phyloP scores from a whole-genome alignment of 2,888 invertebrate genomes.

The Maniola hyperantus region DNA sequence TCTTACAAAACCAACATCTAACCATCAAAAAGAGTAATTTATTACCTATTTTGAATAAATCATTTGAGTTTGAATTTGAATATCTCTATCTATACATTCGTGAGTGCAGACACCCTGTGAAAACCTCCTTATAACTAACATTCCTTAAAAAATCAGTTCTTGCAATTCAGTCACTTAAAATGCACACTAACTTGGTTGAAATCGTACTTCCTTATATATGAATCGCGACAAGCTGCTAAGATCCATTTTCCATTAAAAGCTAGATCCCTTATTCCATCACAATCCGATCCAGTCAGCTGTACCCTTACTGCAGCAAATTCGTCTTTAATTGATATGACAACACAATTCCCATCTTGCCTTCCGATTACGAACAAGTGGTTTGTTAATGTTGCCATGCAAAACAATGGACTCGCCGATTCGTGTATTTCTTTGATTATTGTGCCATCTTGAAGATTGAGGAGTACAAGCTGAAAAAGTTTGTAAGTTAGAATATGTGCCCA shows the following conservation, averaged over 20 bases:
- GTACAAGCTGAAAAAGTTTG: slow-evolving; percentile 58
- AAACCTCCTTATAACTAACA: not conserved
- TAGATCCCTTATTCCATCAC: slow-evolving; percentile 86
- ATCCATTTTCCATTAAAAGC: slow-evolving; percentile 83
- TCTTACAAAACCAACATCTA: too few species aligned
- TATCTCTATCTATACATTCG: not conserved
- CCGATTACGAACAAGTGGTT: slow-evolving; percentile 80
- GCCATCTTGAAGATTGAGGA: slow-evolving; percentile 60
- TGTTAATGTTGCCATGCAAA: slow-evolving; percentile 73
- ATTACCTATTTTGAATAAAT: too few species aligned
- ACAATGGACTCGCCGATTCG: slow-evolving; percentile 83
- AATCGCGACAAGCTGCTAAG: slow-evolving; percentile 85
- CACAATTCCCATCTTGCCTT: slow-evolving; percentile 85
- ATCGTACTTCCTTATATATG: slow-evolving; percentile 84
- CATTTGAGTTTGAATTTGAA: too few species aligned
- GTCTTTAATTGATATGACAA: slow-evolving; percentile 72
- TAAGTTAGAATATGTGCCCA: not conserved
- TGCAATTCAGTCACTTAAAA: slow-evolving; percentile 60
- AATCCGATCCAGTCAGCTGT: slow-evolving; percentile 87
- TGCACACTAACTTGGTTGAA: slow-evolving; percentile 75
- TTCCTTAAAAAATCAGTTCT: not conserved
- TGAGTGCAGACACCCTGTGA: not conserved
- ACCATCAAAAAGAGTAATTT: too few species aligned
- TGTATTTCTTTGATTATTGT: slow-evolving; percentile 63
- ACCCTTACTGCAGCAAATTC: slow-evolving; percentile 59